Percentiles rank a stretch among this genome's conserved stretches.
These are phyloP conservation scores for Carassius carassius DNA, from an alignment of 2,113 vertebrate species.

Conservation along the genomic window DNA sequence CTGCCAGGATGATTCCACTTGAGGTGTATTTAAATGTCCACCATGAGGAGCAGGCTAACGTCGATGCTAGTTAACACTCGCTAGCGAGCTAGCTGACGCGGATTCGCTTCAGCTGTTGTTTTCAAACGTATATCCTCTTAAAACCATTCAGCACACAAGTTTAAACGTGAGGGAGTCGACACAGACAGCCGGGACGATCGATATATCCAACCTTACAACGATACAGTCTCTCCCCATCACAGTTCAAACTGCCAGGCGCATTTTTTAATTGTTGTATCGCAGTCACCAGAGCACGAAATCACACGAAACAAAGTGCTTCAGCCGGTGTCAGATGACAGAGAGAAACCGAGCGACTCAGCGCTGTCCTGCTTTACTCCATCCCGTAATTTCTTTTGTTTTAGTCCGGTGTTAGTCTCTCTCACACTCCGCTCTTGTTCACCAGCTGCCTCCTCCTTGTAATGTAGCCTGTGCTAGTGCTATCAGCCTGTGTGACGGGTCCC, in stretches of 20 bases:
- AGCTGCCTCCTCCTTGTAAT: constrained; percentile 68
- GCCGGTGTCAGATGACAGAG: constrained; percentile 57
- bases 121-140: not conserved
- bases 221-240: constrained; percentile 73
- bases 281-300: constrained; percentile 49
- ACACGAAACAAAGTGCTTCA: constrained; percentile 59
- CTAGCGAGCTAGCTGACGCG: constrained; percentile 61
- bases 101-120: constrained; percentile 21
- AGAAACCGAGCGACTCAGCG: constrained; percentile 50
- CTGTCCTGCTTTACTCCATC: constrained; percentile 66
- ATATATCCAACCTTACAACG: constrained; percentile 57
- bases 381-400: constrained; percentile 59
- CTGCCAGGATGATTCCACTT: constrained; percentile 50
- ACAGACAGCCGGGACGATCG: constrained; percentile 31
- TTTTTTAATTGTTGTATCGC: constrained; percentile 60
- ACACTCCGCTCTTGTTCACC: constrained; percentile 60
- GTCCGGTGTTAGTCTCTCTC: constrained; percentile 73
- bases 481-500: constrained; percentile 73
- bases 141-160: constrained; percentile 31
- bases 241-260: constrained; percentile 65
- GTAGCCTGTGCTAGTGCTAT: constrained; percentile 65
- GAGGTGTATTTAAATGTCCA: constrained; percentile 52
- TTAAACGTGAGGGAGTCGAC: constrained; percentile 11
- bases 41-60: constrained; percentile 47
- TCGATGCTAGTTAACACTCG: constrained; percentile 54